A percentile compares a stretch with the other conserved stretches of the same genome.
Conservation (phyloP, 2,888 invertebrate genomes). For the Congeria kusceri region DNA sequence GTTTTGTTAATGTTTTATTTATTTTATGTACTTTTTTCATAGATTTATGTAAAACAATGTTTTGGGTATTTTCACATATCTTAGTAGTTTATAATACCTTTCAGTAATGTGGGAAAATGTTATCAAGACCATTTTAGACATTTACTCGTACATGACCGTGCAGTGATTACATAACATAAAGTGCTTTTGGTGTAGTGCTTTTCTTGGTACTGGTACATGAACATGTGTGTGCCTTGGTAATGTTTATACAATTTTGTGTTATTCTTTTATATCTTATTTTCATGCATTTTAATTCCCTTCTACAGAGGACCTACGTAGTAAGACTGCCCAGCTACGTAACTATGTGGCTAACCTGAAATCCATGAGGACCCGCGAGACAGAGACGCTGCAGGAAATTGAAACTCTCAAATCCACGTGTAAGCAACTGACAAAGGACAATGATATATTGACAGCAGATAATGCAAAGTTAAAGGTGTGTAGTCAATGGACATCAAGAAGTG, state of each 20-base stretch:
- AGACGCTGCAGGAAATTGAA: constrained; percentile 70
- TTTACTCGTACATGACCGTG: too few species aligned
- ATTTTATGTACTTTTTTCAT: too few species aligned
- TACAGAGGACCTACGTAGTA: constrained; percentile 68
- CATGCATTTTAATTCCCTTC: constrained; percentile 12
- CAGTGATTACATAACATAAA: too few species aligned
- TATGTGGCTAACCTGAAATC: constrained; percentile 67
- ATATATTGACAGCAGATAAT: constrained; percentile 59
- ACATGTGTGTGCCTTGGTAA: too few species aligned
- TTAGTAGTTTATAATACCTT: background rate
- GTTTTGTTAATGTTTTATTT: too few species aligned
- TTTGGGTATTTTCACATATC: too few species aligned
- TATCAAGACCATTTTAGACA: background rate
- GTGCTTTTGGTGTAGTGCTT: too few species aligned
- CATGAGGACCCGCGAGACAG: constrained; percentile 67
- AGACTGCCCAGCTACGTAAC: constrained; percentile 70
- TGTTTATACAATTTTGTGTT: too few species aligned
- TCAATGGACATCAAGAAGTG: too few species aligned
- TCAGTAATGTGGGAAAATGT: background rate
- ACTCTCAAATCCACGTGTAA: constrained; percentile 69
- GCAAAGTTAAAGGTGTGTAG: constrained; percentile 44
- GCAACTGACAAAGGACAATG: constrained; percentile 69
- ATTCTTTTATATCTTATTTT: background rate
- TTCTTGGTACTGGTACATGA: too few species aligned
- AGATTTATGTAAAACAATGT: too few species aligned